Evolutionary conservation across 2,113 vertebrate species (phyloP), one percentile per base, ranked within the genome.

Genomic region (Sorex araneus): DNA sequence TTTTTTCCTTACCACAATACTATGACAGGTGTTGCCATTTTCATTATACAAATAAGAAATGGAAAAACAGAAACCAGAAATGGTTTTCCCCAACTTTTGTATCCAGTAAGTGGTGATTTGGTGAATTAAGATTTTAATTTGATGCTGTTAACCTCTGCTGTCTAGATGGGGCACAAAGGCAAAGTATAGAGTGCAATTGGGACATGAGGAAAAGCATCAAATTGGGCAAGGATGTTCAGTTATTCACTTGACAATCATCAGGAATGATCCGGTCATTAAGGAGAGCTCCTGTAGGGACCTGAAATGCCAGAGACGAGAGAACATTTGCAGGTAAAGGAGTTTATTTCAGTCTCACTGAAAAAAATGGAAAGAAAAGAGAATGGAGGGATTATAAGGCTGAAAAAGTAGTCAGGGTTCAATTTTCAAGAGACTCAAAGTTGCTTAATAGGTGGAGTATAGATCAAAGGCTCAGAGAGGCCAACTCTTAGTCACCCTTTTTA

Each of bases 251-350:
- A 70, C 8, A 9, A 13, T 67, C 19, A 84, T 12, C 16, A 75
- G 36, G 16, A 82, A 30, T 34, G 43, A 54, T 8, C 40, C 8
- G 7, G 16, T 7, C 0, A 2, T 21, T 64, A n/a, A 16, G 1
- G 23, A 30, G 21, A 34, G 10, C 0, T 1, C 12, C 3, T 12
- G 28, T 2, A 34, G 45, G 10, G 15, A 28, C 1, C 0, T 30
- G 30, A 63, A 8, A 43, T 76, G 23, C 1, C 2, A 43, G 2
- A 70, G 9, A 60, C 7, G 66, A 2, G 57, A 15, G 63, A 81
- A 0, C 8, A 47, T 84, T 67, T 93, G 54, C 45, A 43, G 36
- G 23, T 19, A 69, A 82, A 10, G 63, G 23, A 73, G 23, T 70
- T 47, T 7, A 76, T 73, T 79, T 79, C 50, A 40, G 8, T 50